Evolutionary conservation across 2,888 invertebrate species (phyloP), one percentile per base, ranked within the genome.

Genomic region (Horisme vitalbata): DNA sequence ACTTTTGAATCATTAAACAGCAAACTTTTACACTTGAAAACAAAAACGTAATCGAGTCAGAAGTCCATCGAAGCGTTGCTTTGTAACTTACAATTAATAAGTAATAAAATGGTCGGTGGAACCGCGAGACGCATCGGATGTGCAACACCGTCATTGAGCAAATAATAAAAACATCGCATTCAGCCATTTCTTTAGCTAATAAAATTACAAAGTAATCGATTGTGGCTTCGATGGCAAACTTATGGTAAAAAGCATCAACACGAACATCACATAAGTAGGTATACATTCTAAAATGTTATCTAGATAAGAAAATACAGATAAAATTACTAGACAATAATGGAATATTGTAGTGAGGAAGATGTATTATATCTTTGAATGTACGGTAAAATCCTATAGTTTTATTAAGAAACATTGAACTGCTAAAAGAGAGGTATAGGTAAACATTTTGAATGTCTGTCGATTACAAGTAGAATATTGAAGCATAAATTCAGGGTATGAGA

Each of bases 51-150:
- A 27, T 44, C 24, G 34, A 52, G 27, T 45, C 45, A 10, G 46
- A 58, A 51, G 59, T 34, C 48, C 66, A 73, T 64, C 69, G 62
- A 59, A 71, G 62, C 74, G 65, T 75, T 59, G 55, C 63, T 61
- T 64, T 71, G 73, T 71, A 68, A 65, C 57, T 53, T 65, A 68
- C 66, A 77, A 81, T 80, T 77, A 80, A 70, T 72, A 69, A 65
- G 68, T 68, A 67, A 75, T 80, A 79, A 80, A 79, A 70, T 66
- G 53, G 59, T 63, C 41, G 46, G 45, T 35, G 45, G 50, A 46
- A 41, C 31, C 44, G 38, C 61, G 58, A 59, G 61, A 38, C 12
- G 30, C 35, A 41, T 36, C 33, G 21, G 32, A 47, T 37, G 41
- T 38, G 47, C 52, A 57, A 39, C 57, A 47, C 54, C 59, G 61